Evolutionary conservation across 37 sponge, comb jelly and placozoan species (phyloP), one percentile per base, ranked within the genome.

Genomic region (Halisarca cf. caerulea): DNA sequence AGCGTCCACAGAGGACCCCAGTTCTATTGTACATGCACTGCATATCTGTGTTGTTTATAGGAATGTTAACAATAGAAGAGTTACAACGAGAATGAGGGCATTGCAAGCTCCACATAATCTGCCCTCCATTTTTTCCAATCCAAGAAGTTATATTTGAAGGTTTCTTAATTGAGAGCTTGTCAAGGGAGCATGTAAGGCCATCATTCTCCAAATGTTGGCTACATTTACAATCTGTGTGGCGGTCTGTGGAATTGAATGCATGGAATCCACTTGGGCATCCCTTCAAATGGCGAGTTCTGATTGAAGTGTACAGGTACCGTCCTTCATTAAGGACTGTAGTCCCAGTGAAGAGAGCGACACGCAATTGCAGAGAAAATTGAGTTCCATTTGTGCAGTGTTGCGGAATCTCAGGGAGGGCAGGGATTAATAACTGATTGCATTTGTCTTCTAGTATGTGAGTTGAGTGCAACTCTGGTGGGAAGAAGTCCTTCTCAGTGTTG

Each of bases 1-100:
- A 89, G 11, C 25, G 38, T 27, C 89, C 85, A 84, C 89, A 89
- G 2, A 89, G 81, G 11, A 89, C 33, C 27, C 89, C 89, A 28
- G 81, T 34, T 1, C 78, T 66, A 36, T 66, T 44, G 39, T 84
- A 24, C 20, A 3, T 55, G 75, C 89, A 89, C 37, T 89, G 88
- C 47, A 30, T 53, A 43, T 82, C 83, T 42, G 83, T 35, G 25
- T 82, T 57, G 33, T 27, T 47, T 15, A 86, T 43, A 21, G 23
- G 62, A 18, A 86, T 59, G 2, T 79, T 0, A 8, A 39, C 32
- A 14, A 47, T 11, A 7, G 28, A 32, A 34, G 1, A 17, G 17
- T 9, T 68, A 30, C 69, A 68, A 17, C 17, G 30, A 68, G 30
- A 2, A 28, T 27, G 28, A 27, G 69, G 69, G 35, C 69, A 68